These are phyloP conservation scores for Meles meles DNA, from an alignment of 2,113 vertebrate species.

Conservation along the genomic window DNA sequence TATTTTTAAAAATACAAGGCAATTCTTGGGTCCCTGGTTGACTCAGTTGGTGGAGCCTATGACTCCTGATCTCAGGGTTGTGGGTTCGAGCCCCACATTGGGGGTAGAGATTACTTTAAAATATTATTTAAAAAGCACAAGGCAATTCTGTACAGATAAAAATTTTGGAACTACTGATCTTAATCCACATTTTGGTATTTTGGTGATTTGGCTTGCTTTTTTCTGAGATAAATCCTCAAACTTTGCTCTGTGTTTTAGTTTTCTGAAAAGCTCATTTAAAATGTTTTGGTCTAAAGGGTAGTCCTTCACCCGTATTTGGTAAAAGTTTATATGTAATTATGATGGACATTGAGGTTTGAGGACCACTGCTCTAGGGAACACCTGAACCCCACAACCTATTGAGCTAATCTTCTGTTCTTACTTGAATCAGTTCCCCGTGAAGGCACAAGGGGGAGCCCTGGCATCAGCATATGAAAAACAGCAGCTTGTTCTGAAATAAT, in stretches of 20 bases:
- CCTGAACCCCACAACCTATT: background rate
- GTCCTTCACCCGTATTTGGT: background rate
- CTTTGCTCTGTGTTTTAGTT: background rate
- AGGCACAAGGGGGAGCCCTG: conserved; percentile 67
- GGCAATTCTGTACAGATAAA: background rate
- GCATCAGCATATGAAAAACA: conserved; percentile 13
- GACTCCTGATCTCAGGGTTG: background rate
- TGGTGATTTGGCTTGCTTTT: background rate
- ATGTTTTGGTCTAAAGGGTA: background rate
- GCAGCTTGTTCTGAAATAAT: background rate
- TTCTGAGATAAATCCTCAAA: background rate
- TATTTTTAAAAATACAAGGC: background rate
- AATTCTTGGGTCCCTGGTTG: background rate
- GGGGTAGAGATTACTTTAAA: background rate
- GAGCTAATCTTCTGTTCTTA: background rate
- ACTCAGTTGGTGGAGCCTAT: background rate
- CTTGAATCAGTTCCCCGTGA: conserved; percentile 17
- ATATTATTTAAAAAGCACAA: background rate
- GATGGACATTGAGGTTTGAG: background rate
- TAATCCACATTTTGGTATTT: background rate
- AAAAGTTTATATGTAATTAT: background rate
- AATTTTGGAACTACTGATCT: background rate
- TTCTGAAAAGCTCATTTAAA: background rate
- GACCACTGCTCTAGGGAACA: background rate
- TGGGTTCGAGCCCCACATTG: background rate